phyloP scores from a whole-genome alignment of 2,888 invertebrate species.

The Sabatieria punctata region DNA sequence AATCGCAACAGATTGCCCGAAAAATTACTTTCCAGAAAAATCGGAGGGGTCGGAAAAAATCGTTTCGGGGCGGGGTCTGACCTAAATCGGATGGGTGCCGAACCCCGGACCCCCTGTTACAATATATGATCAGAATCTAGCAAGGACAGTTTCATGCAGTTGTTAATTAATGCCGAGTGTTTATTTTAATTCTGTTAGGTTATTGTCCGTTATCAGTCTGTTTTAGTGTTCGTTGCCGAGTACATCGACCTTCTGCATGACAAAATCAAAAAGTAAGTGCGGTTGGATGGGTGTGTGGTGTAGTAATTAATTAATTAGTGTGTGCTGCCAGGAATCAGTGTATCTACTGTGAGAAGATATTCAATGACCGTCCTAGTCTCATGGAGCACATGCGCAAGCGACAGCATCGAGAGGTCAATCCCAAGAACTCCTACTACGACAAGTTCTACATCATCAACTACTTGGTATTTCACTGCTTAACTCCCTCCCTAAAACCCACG shows the following conservation, averaged over 20 bases:
- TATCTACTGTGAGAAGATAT: slow-evolving; percentile 76
- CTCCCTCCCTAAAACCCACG: too few species aligned
- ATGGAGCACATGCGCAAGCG: slow-evolving; percentile 97
- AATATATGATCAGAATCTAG: too few species aligned
- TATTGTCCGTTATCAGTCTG: too few species aligned
- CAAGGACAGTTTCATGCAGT: too few species aligned
- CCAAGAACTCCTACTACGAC: slow-evolving; percentile 67
- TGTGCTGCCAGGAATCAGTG: slow-evolving; percentile 48
- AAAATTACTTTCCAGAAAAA: too few species aligned
- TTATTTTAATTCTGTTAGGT: too few species aligned
- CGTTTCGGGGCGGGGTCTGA: too few species aligned
- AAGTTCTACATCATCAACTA: slow-evolving; percentile 54
- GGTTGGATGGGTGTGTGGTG: slow-evolving; percentile 35
- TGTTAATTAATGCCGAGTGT: too few species aligned
- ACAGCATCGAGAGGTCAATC: slow-evolving; percentile 78
- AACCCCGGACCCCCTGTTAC: too few species aligned
- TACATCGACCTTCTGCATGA: slow-evolving; percentile 56
- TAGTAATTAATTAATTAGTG: slow-evolving; percentile 32
- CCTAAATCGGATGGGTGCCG: too few species aligned
- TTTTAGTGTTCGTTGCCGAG: slow-evolving; percentile 56
- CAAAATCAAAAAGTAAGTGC: slow-evolving; percentile 53
- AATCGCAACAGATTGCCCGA: too few species aligned
- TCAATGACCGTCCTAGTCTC: slow-evolving; percentile 63
- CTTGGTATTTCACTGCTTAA: slow-evolving; percentile 43
- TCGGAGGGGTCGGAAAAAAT: too few species aligned